phyloP scores from a whole-genome alignment of 2,888 invertebrate genomes.

The Celastrina argiolus region DNA sequence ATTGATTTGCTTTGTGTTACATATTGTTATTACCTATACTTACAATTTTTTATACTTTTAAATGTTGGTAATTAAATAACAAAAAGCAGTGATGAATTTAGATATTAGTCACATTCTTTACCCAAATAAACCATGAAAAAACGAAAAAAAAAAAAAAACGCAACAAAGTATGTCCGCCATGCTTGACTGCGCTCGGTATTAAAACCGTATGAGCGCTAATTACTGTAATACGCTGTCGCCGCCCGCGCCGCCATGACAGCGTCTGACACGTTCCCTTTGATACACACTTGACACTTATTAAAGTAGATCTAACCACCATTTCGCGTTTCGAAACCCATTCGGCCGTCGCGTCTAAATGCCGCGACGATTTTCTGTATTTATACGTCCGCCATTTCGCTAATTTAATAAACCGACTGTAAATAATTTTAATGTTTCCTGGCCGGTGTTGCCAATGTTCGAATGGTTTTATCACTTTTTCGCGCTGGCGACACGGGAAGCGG shows the following conservation, averaged over 20 bases:
- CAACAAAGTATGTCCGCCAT: neutral
- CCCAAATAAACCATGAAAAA: neutral
- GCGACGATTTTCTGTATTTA: conserved; percentile 64
- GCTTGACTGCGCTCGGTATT: neutral
- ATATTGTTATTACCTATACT: too few species aligned
- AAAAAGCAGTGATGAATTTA: too few species aligned
- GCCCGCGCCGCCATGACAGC: conserved; percentile 28
- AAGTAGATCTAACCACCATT: conserved; percentile 46
- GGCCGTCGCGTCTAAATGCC: conserved; percentile 53
- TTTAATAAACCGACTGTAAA: conserved; percentile 67
- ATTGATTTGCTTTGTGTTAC: too few species aligned
- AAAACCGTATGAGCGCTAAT: conserved; percentile 30
- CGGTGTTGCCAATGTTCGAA: conserved; percentile 67
- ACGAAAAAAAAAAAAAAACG: neutral
- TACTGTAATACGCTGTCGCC: conserved; percentile 26
- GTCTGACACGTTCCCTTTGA: conserved; percentile 27
- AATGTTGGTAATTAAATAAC: too few species aligned
- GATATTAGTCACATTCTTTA: neutral
- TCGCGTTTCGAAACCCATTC: conserved; percentile 45
- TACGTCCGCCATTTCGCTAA: conserved; percentile 67
- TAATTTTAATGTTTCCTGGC: conserved; percentile 75
- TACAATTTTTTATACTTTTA: too few species aligned
- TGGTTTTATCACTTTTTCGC: conserved; percentile 70
- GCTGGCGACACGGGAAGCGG: conserved; percentile 70
- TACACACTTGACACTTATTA: conserved; percentile 31